Conservation (phyloP, 2,797 vertebrate species). For the Helarctos malayanus region DNA sequence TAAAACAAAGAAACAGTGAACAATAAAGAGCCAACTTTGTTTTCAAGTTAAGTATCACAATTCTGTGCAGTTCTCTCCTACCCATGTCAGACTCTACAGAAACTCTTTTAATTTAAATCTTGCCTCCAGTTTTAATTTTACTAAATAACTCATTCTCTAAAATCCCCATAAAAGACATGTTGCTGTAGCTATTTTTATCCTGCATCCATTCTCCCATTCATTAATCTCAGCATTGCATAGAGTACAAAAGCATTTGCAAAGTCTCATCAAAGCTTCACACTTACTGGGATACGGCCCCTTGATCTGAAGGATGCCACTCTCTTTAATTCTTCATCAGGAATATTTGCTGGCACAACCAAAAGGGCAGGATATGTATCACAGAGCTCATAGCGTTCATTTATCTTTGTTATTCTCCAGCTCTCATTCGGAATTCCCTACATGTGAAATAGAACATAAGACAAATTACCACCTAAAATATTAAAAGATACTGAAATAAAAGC, state of each 20-base stretch:
- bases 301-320: conserved; percentile 95
- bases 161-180: conserved; percentile 30
- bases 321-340: conserved; percentile 96
- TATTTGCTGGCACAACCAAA: conserved; percentile 95
- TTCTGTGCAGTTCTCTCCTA: background rate
- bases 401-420: conserved; percentile 97
- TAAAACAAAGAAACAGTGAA: conserved; percentile 62
- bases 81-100: conserved; percentile 72
- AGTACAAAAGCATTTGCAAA: conserved; percentile 61
- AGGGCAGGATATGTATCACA: conserved; percentile 97
- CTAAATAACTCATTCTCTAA: conserved; percentile 64
- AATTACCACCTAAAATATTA: conserved; percentile 30
- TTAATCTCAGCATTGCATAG: conserved; percentile 36
- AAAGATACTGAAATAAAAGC: background rate
- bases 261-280: conserved; percentile 82
- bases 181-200: conserved; percentile 61
- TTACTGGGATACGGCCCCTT: conserved; percentile 96
- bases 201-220: conserved; percentile 28
- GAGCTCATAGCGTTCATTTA: conserved; percentile 97
- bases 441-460: conserved; percentile 66
- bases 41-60: conserved; percentile 51
- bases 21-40: conserved; percentile 47
- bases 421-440: conserved; percentile 97
- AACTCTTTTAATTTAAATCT: conserved; percentile 69
- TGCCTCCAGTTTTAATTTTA: conserved; percentile 74